Conservation (phyloP, 1,140 invertebrate species). For the Leptinotarsa texana region DNA sequence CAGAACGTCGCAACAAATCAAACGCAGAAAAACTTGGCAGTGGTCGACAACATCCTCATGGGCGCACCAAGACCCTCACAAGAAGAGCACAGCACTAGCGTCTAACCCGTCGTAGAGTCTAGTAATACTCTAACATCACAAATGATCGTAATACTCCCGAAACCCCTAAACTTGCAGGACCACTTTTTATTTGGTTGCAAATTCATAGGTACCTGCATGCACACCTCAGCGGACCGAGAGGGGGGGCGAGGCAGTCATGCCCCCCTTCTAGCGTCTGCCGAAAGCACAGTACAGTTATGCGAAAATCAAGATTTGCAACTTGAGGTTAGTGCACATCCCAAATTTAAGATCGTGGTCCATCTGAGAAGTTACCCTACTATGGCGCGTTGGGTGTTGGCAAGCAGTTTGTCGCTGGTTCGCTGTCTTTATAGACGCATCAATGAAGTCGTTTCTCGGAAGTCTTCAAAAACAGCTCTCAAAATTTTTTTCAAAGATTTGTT, state of each 20-base stretch:
- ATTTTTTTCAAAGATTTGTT: no score
- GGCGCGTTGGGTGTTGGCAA: not conserved
- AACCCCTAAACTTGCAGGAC: conserved; percentile 56
- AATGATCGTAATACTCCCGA: conserved; percentile 53
- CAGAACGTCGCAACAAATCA: conserved; percentile 19
- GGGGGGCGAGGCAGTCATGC: conserved; percentile 40
- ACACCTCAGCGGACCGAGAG: conserved; percentile 27
- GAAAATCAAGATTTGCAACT: conserved; percentile 55
- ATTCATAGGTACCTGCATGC: conserved; percentile 55
- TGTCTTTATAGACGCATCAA: not conserved
- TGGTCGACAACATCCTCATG: conserved; percentile 32
- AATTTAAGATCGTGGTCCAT: conserved; percentile 28
- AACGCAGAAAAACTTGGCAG: conserved; percentile 17
- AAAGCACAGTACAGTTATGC: conserved; percentile 52
- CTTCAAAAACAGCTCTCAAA: no score
- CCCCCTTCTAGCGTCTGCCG: conserved; percentile 39
- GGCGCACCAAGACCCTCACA: conserved; percentile 32
- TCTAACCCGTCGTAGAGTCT: conserved; percentile 56
- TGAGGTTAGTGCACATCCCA: conserved; percentile 29
- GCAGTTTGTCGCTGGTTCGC: not conserved
- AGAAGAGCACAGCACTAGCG: conserved; percentile 42
- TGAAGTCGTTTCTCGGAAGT: no score
- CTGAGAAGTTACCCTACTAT: conserved; percentile 12
- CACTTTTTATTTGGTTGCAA: conserved; percentile 57
- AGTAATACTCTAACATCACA: conserved; percentile 56